A percentile compares a stretch with the other conserved stretches of the same genome.
Conservation (phyloP, 2,797 vertebrate species). For the Chrysocyon brachyurus region DNA sequence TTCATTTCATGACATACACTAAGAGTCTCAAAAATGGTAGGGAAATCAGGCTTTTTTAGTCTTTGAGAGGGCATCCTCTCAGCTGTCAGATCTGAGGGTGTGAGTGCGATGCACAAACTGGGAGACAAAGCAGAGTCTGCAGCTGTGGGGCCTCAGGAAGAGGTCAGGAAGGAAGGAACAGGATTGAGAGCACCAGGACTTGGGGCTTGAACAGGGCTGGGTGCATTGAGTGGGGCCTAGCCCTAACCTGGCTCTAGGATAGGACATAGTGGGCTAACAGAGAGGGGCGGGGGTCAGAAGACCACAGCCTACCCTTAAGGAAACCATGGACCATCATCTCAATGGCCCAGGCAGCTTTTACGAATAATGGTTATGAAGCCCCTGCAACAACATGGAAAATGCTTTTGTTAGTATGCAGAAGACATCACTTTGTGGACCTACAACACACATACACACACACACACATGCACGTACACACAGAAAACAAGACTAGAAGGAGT, state of each 20-base stretch:
- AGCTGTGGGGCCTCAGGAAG: not conserved
- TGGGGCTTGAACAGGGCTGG: not conserved
- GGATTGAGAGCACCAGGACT: not conserved
- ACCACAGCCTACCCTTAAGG: not conserved
- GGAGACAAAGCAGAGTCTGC: not conserved
- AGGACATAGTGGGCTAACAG: not conserved
- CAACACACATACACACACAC: not conserved
- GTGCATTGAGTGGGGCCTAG: not conserved
- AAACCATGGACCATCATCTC: not conserved
- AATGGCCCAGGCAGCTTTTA: not conserved
- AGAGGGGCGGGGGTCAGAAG: not conserved
- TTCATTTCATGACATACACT: not conserved
- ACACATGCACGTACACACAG: no score
- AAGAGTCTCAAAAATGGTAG: not conserved
- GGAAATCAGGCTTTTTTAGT: not conserved
- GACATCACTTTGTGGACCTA: not conserved
- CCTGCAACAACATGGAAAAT: not conserved
- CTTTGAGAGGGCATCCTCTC: not conserved
- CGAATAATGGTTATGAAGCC: not conserved
- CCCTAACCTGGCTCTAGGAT: not conserved
- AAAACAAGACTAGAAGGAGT: conserved; percentile 7
- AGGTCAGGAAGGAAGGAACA: not conserved
- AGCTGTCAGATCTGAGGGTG: not conserved
- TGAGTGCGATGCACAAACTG: not conserved
- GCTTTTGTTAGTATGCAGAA: not conserved